Evolutionary conservation across 1,140 invertebrate genomes (phyloP).

Genomic region (Semibalanus balanoides): DNA sequence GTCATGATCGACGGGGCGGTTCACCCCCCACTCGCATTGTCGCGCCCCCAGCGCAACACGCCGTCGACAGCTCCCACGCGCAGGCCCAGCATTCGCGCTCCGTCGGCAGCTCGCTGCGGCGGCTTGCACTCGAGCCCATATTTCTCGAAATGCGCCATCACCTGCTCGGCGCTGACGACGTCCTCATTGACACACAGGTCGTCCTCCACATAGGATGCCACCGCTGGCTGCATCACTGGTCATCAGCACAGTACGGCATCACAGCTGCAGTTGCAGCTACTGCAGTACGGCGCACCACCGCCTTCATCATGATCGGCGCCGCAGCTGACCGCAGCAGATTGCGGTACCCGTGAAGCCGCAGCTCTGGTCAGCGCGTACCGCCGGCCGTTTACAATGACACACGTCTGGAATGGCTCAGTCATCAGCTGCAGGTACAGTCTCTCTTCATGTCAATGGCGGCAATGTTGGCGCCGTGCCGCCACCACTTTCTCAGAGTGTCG

Average conservation of each 20-base stretch:
- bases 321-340: no score
- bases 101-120: slow-evolving; percentile 1
- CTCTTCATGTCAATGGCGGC: slow-evolving; percentile 5
- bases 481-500: neutral
- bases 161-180: neutral
- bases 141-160: neutral
- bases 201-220: neutral
- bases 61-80: neutral
- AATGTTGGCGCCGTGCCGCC: slow-evolving; percentile 5
- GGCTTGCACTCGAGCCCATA: slow-evolving; percentile 3
- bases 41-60: neutral
- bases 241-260: neutral
- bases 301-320: no score
- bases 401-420: no score
- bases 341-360: no score
- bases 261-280: no score
- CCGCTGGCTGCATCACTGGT: neutral
- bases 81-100: slow-evolving; percentile 9
- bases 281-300: slow-evolving; percentile 3
- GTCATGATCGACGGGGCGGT: neutral
- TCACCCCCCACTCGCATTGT: neutral
- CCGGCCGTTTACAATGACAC: no score
- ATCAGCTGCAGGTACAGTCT: slow-evolving; percentile 8
- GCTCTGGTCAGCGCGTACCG: slow-evolving; percentile 7
- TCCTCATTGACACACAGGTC: slow-evolving; percentile 4